Evolutionary conservation across 2,113 vertebrate species (phyloP), one percentile per base, ranked within the genome.

Genomic region (Lutjanus erythropterus): DNA sequence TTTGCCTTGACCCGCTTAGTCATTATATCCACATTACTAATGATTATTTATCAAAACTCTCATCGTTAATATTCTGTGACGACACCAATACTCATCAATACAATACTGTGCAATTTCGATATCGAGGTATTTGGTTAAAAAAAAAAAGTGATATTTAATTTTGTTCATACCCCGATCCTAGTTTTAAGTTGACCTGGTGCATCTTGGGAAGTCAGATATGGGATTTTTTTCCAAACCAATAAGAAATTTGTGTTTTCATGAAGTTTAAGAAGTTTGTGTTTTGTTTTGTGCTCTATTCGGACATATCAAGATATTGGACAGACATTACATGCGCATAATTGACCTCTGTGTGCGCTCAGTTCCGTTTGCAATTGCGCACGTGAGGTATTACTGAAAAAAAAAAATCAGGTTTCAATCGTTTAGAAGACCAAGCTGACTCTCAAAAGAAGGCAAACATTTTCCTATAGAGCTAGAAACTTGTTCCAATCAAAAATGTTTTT

Each of bases 141-240:
- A n/a, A n/a, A n/a, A n/a, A n/a, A n/a, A n/a, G n/a, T n/a, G n/a
- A n/a, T n/a, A n/a, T n/a, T n/a, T n/a, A n/a, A n/a, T n/a, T n/a
- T n/a, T n/a, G n/a, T n/a, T n/a, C n/a, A n/a, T n/a, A n/a, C n/a
- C n/a, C n/a, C n/a, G n/a, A n/a, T n/a, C n/a, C 9, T 41, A 25
- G 39, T 16, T 58, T 42, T 42, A 14, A 39, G 58, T 39, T 6
- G 21, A 64, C 21, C 4, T 29, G 42, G 4, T 49, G 49, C 41
- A 56, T 75, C 14, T 41, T 58, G 69, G 60, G 21, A 44, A 67
- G 8, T 60, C 70, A 15, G 68, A 19, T 18, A 23, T 7, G 23
- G 1, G 7, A 15, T 39, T 50, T 9, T 18, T 27, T 49, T 37
- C 18, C 1, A 29, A 8, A 39, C 16, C 37, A 27, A 46, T 15